These are phyloP conservation scores for Brachypalpus laphriformis DNA, from an alignment of 2,888 invertebrate species.

Conservation along the genomic window DNA sequence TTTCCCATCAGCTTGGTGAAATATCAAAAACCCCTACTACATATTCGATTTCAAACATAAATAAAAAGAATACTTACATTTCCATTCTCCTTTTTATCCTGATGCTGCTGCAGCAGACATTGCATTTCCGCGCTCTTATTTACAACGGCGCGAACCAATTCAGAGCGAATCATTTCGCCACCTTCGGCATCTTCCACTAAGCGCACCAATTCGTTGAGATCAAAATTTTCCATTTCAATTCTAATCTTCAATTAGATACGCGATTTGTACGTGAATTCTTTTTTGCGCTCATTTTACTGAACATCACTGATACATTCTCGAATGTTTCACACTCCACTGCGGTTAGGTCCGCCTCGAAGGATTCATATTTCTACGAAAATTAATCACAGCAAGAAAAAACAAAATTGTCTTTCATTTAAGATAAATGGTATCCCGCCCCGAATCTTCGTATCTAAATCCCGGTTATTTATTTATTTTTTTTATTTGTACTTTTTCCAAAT, in stretches of 20 bases:
- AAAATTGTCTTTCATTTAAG: too few relatives aligned
- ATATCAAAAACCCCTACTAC: neutral
- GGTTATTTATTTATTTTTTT: neutral
- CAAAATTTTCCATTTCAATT: conserved; percentile 58
- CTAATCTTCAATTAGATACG: neutral
- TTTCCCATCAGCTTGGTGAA: too few relatives aligned
- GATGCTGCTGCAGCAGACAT: conserved; percentile 39
- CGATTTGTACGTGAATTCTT: neutral
- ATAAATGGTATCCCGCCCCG: too few relatives aligned
- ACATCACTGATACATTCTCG: neutral
- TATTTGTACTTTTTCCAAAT: neutral
- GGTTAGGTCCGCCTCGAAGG: neutral
- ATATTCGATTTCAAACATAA: neutral
- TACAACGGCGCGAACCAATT: conserved; percentile 48
- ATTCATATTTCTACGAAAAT: conserved; percentile 24
- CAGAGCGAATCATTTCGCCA: conserved; percentile 38
- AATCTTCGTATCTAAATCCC: too few relatives aligned
- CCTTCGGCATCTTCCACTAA: conserved; percentile 49
- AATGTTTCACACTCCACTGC: neutral
- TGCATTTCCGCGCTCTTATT: conserved; percentile 62
- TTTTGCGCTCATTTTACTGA: neutral
- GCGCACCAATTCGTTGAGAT: conserved; percentile 62
- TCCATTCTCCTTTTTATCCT: conserved; percentile 4
- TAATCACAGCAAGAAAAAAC: conserved; percentile 4
- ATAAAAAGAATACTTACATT: conserved; percentile 45